Percentiles rank a stretch among this genome's conserved stretches.
These are phyloP conservation scores for Baryphthengus martii DNA, from an alignment of 2,113 vertebrate species.

Conservation along the genomic window DNA sequence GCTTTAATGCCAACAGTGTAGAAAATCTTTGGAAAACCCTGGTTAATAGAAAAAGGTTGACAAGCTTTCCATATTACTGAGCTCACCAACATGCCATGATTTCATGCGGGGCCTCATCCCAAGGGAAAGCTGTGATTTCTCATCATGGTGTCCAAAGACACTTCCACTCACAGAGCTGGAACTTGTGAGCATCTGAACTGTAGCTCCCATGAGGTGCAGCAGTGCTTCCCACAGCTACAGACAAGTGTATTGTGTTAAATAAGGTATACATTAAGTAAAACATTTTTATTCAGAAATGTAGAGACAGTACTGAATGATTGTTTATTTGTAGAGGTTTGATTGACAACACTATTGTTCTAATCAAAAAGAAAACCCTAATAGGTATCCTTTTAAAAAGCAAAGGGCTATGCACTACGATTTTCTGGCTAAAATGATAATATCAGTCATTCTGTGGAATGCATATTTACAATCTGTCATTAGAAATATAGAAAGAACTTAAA, in stretches of 20 bases:
- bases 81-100: not conserved
- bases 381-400: not conserved
- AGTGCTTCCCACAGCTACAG: not conserved
- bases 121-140: not conserved
- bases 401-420: not conserved
- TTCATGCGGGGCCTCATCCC: not conserved
- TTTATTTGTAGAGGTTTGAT: not conserved
- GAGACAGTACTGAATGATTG: not conserved
- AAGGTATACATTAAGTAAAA: not conserved
- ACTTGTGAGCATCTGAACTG: not conserved
- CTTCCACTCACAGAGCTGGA: not conserved
- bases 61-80: not conserved
- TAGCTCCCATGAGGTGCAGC: not conserved
- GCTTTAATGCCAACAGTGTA: not conserved
- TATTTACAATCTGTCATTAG: not conserved
- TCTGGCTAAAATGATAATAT: not conserved
- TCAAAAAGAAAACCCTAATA: not conserved
- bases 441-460: not conserved
- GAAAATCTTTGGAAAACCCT: not conserved
- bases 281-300: not conserved
- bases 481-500: slow-evolving; percentile 7
- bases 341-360: not conserved
- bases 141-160: not conserved
- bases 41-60: not conserved
- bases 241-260: not conserved